Evolutionary conservation across 1,140 invertebrate species (phyloP), one percentile per base, ranked within the genome.

Genomic region (Amyelois transitella): DNA sequence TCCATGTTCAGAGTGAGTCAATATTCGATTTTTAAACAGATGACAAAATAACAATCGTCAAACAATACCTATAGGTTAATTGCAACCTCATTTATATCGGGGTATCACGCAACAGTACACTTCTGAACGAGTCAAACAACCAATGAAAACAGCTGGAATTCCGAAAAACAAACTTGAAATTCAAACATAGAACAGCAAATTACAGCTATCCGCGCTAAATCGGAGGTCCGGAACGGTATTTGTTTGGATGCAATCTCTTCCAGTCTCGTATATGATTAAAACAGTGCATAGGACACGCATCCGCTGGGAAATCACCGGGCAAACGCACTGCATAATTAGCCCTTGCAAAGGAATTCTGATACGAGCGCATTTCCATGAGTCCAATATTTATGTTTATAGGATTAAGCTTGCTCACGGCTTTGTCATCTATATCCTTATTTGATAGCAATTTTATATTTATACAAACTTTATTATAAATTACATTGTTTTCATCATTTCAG

Each of bases 281-380:
- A 81, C 76, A 77, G 65, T 75, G 79, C 77, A 82, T 55, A 72
- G 75, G 74, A 74, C 72, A 73, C 70, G 64, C 64, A 69, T 69
- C 81, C 81, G 76, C 64, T 68, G 81, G 81, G 81, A 85, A 85
- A 85, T 85, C 81, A 85, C 72, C 66, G 71, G 59, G 75, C 79
- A 72, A 72, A 81, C 76, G 75, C 79, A 81, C 64, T 71, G 81
- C 69, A 82, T 85, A 82, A 85, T 85, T 85, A 85, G 79, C 76
- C 69, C 49, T 58, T 20, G 52, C 63, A 72, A 72, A 69, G 67
- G 58, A 55, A 51, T 52, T 62, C 55, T 53, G 43, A 55, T 54
- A 68, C 61, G n/a, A 66, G 60, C 55, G 49, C 19, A 45, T 45
- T 45, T 45, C 19, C 43, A 45, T 45, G 25, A 28, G 25, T 4